A percentile compares a stretch with the other conserved stretches of the same genome.
phyloP scores from a whole-genome alignment of 35 echinoderm and acorn worm species.

The Lytechinus pictus region DNA sequence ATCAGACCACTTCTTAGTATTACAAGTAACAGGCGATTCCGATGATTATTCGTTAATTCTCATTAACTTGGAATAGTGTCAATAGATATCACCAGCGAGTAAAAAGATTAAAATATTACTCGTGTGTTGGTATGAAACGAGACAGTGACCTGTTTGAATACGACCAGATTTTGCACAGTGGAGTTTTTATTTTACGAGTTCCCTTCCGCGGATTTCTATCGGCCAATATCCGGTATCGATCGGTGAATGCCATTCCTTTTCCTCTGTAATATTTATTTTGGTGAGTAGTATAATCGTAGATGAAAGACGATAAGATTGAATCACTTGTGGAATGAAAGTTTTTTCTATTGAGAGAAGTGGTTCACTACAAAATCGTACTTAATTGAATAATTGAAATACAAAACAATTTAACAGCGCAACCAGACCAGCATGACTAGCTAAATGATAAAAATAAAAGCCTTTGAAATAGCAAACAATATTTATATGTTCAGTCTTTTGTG shows the following conservation, averaged over 20 bases:
- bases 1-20: not conserved
- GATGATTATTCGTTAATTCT: not conserved
- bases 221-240: not conserved
- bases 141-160: not conserved
- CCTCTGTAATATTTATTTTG: not conserved
- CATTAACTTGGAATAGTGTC: not conserved
- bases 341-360: too few relatives aligned
- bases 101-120: not conserved
- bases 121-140: not conserved
- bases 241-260: not conserved
- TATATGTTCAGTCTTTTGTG: too few relatives aligned
- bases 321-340: too few relatives aligned
- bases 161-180: not conserved
- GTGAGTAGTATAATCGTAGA: not conserved
- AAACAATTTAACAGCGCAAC: too few relatives aligned
- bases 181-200: not conserved
- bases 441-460: too few relatives aligned
- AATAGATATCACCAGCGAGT: not conserved
- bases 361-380: too few relatives aligned
- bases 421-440: too few relatives aligned
- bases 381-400: too few relatives aligned
- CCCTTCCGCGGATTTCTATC: not conserved
- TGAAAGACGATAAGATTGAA: too few relatives aligned
- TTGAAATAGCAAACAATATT: too few relatives aligned
- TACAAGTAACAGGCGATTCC: not conserved